These are phyloP conservation scores for Bruchidius siliquastri DNA, from an alignment of 2,888 invertebrate species.

Conservation along the genomic window DNA sequence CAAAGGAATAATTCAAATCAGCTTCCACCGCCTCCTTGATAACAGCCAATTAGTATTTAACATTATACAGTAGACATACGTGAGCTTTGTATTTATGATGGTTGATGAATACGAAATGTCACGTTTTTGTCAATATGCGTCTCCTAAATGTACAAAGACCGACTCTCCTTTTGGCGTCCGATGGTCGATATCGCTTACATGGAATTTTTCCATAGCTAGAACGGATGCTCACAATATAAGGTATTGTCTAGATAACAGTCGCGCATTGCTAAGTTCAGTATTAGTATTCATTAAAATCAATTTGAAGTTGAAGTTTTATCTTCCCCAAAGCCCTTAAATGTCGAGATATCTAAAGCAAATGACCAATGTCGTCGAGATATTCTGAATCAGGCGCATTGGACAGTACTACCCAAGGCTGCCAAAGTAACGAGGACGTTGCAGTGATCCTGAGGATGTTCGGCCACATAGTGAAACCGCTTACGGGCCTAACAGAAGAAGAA, in stretches of 20 bases:
- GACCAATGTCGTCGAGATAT: too few relatives aligned
- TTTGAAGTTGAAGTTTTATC: too few relatives aligned
- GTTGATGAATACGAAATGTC: not conserved
- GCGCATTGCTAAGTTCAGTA: not conserved
- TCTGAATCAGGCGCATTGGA: too few relatives aligned
- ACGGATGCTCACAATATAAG: not conserved
- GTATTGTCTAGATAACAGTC: not conserved
- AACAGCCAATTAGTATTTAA: not conserved
- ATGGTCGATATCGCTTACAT: not conserved
- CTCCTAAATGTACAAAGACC: not conserved
- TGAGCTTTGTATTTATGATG: not conserved
- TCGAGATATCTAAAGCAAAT: too few relatives aligned
- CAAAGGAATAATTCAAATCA: not conserved
- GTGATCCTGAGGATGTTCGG: too few relatives aligned
- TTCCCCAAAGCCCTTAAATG: too few relatives aligned
- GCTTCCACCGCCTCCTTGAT: not conserved
- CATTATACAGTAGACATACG: not conserved
- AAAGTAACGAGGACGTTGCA: too few relatives aligned
- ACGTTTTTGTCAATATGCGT: not conserved
- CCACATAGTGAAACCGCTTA: too few relatives aligned
- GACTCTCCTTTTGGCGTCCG: not conserved
- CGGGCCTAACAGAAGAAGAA: too few relatives aligned
- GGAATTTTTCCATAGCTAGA: not conserved
- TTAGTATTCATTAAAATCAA: not conserved
- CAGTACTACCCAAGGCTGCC: too few relatives aligned